Evolutionary conservation across 1,140 invertebrate species (phyloP).

Genomic region (Helicoverpa zea): DNA sequence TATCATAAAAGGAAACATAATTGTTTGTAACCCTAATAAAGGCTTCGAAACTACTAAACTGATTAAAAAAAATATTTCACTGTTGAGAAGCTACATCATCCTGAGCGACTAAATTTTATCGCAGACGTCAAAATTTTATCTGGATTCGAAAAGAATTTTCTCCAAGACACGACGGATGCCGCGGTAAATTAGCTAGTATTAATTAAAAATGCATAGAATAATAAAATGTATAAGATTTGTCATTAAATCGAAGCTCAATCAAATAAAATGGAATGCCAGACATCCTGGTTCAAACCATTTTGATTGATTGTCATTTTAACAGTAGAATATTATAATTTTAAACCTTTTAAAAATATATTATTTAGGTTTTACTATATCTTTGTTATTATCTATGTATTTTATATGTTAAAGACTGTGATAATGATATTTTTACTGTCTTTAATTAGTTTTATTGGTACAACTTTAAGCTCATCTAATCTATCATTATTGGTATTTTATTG

Average conservation of each 20-base stretch:
- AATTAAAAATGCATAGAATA: not conserved
- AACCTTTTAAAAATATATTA: not conserved
- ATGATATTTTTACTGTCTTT: constrained; percentile 31
- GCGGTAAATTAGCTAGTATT: not conserved
- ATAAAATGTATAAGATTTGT: constrained; percentile 11
- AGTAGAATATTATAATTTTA: constrained; percentile 8
- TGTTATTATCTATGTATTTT: not conserved
- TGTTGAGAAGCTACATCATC: no score
- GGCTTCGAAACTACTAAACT: no score
- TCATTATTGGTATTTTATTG: constrained; percentile 32
- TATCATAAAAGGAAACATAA: no score
- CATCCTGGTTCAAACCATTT: not conserved
- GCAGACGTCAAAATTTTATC: no score
- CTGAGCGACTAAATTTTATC: no score
- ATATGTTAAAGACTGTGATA: constrained; percentile 13
- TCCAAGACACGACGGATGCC: no score
- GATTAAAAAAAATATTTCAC: no score
- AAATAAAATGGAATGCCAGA: not conserved
- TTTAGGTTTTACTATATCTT: not conserved
- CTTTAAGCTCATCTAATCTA: not conserved
- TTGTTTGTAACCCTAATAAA: no score
- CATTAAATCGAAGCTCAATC: constrained; percentile 6
- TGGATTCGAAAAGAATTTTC: no score
- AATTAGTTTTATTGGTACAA: constrained; percentile 25
- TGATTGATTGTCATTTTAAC: constrained; percentile 1